Evolutionary conservation across 2,888 invertebrate species (phyloP).

Genomic region (Chloromyia formosa): DNA sequence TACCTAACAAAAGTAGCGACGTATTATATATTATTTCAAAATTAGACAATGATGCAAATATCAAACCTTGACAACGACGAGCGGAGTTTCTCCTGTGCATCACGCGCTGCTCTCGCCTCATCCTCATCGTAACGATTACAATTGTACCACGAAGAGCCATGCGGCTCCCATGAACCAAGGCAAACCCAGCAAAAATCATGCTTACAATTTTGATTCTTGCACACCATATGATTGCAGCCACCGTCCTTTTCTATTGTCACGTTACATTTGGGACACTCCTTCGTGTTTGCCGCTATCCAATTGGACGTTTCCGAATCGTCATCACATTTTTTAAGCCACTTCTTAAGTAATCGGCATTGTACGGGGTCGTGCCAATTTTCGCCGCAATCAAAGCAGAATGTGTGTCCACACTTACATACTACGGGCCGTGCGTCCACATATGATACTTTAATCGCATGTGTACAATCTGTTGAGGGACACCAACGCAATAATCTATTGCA

Average conservation of each 20-base stretch:
- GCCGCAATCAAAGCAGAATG: conserved; percentile 96
- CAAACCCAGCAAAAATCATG: conserved; percentile 99
- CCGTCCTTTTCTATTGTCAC: conserved; percentile 97
- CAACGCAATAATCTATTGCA: conserved; percentile 95
- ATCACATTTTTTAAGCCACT: conserved; percentile 99
- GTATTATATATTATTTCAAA: background rate
- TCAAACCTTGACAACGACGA: conserved; percentile 90
- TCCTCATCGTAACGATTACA: conserved; percentile 98
- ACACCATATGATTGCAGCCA: conserved; percentile 99
- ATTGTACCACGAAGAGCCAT: conserved; percentile 97
- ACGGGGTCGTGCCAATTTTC: conserved; percentile 99
- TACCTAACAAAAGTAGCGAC: conserved; percentile 75
- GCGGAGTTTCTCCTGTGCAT: conserved; percentile 93
- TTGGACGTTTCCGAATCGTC: conserved; percentile 99
- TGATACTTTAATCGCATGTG: conserved; percentile 90
- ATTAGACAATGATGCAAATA: conserved; percentile 51
- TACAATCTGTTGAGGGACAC: conserved; percentile 99
- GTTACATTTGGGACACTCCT: conserved; percentile 98
- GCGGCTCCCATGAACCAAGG: conserved; percentile 98
- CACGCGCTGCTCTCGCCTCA: conserved; percentile 94
- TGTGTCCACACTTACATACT: conserved; percentile 90
- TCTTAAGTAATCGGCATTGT: conserved; percentile 88
- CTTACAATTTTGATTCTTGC: conserved; percentile 97
- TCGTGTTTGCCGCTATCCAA: conserved; percentile 99
- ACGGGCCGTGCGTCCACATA: conserved; percentile 92